phyloP scores from a whole-genome alignment of 2,888 invertebrate genomes.

The Pseudococcus jackbeardsleyi region DNA sequence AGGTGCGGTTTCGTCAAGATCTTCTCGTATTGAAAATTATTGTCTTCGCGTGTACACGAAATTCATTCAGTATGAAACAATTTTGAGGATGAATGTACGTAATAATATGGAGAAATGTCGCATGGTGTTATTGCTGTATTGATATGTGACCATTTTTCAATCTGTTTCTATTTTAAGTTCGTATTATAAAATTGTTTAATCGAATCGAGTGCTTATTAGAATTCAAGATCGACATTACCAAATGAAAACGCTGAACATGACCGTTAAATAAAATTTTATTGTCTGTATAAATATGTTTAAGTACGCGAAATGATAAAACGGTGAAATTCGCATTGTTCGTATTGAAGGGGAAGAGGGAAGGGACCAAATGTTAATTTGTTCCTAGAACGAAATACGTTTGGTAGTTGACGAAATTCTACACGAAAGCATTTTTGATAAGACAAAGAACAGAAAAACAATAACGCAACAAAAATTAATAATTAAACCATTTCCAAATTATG shows the following conservation, averaged over 20 bases:
- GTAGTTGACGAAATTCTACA: background rate
- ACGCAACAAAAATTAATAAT: background rate
- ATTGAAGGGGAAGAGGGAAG: background rate
- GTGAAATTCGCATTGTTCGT: slow-evolving; percentile 26
- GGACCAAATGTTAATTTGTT: background rate
- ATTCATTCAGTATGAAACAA: background rate
- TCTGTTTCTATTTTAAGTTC: background rate
- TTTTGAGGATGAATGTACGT: background rate
- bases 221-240: background rate
- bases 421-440: background rate
- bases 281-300: slow-evolving; percentile 19
- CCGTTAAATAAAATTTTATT: slow-evolving; percentile 42
- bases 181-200: background rate
- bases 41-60: background rate
- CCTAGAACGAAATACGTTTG: background rate
- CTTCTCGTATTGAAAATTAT: background rate
- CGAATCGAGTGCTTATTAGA: background rate
- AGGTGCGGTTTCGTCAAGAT: background rate
- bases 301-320: background rate
- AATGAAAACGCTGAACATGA: background rate
- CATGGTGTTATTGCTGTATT: slow-evolving; percentile 14
- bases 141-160: slow-evolving; percentile 4
- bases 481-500: background rate
- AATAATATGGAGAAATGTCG: background rate
- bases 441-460: background rate